Evolutionary conservation across 1,140 invertebrate species (phyloP).

Genomic region (Hylaeus anthracinus): DNA sequence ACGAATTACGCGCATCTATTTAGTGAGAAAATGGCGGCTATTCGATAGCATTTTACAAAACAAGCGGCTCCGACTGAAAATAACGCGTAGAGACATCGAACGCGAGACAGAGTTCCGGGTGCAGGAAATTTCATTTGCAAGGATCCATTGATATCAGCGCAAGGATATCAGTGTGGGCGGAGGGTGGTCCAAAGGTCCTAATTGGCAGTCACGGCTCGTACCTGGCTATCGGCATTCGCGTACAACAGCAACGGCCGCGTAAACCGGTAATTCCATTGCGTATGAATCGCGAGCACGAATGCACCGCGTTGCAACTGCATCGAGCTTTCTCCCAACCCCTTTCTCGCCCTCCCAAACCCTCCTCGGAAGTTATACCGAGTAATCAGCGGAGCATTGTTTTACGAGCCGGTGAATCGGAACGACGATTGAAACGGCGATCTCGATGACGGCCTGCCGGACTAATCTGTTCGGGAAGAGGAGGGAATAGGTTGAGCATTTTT

Average conservation of each 20-base stretch:
- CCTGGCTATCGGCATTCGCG: constrained; percentile 53
- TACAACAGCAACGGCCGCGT: constrained; percentile 51
- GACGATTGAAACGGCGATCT: constrained; percentile 69
- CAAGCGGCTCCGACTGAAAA: not conserved
- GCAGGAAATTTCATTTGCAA: constrained; percentile 31
- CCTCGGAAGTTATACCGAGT: constrained; percentile 71
- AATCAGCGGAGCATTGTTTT: constrained; percentile 80
- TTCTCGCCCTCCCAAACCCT: not conserved
- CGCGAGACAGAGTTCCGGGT: not conserved
- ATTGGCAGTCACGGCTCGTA: constrained; percentile 41
- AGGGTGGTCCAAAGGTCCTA: not conserved
- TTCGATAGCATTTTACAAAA: not conserved
- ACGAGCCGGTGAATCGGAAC: constrained; percentile 76
- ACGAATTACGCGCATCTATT: too few species aligned
- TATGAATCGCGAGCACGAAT: constrained; percentile 62
- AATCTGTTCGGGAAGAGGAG: constrained; percentile 44
- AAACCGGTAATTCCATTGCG: constrained; percentile 66
- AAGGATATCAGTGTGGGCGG: not conserved
- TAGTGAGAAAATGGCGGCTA: too few species aligned
- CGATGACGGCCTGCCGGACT: constrained; percentile 47
- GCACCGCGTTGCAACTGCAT: constrained; percentile 52
- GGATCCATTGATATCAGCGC: constrained; percentile 27
- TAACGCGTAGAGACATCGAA: not conserved
- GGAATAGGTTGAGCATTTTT: constrained; percentile 44
- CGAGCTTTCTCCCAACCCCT: constrained; percentile 13